These are phyloP conservation scores for Lasioglossum oenotherae DNA, from an alignment of 2,888 invertebrate species.

Conservation along the genomic window DNA sequence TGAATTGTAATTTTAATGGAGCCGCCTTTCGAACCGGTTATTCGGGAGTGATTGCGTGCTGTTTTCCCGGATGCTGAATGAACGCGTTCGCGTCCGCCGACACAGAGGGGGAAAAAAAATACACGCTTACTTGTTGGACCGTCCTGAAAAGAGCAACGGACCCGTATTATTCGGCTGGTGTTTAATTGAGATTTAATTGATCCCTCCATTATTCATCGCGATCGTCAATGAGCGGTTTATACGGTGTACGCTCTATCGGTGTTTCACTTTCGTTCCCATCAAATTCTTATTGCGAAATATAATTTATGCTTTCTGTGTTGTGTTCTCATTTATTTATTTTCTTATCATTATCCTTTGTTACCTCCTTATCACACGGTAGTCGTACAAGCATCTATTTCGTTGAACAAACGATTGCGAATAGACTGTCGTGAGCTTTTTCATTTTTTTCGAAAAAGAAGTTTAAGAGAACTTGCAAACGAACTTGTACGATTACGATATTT, in stretches of 20 bases:
- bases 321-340: constrained; percentile 64
- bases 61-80: constrained; percentile 61
- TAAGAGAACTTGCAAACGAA: not conserved
- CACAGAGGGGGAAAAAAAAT: constrained; percentile 44
- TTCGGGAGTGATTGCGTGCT: constrained; percentile 52
- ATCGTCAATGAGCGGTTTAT: constrained; percentile 77
- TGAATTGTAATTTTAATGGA: constrained; percentile 69
- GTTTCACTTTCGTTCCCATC: constrained; percentile 69
- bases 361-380: constrained; percentile 22
- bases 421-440: not conserved
- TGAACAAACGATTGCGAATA: not conserved
- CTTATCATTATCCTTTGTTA: constrained; percentile 53
- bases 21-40: constrained; percentile 53
- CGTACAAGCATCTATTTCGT: constrained; percentile 16
- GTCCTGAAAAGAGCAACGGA: constrained; percentile 70
- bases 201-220: constrained; percentile 79
- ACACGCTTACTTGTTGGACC: constrained; percentile 52
- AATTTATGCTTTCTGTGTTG: constrained; percentile 71
- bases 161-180: constrained; percentile 75
- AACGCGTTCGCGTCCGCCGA: constrained; percentile 58
- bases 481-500: constrained; percentile 25
- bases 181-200: constrained; percentile 80
- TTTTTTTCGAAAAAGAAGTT: not conserved
- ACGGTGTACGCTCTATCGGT: constrained; percentile 66
- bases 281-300: constrained; percentile 68